Conservation (phyloP, 2,797 vertebrate genomes). For the Taenioides sp. region DNA sequence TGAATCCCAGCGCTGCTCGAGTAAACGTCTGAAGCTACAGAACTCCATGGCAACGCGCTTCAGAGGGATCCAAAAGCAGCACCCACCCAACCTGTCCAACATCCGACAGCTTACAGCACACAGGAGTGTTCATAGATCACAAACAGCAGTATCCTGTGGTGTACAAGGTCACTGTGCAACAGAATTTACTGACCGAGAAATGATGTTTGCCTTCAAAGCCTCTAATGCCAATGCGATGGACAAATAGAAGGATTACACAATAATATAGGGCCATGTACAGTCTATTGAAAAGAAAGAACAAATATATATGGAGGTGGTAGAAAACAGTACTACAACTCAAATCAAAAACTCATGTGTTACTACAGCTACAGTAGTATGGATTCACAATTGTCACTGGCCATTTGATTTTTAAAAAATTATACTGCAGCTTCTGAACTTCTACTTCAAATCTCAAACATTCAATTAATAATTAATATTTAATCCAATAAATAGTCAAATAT, state of each 20-base stretch:
- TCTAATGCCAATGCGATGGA: conserved; percentile 11
- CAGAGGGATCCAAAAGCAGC: conserved; percentile 15
- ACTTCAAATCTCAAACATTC: background rate
- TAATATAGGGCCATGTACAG: background rate
- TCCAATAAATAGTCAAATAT: too few relatives aligned
- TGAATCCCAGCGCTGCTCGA: conserved; percentile 34
- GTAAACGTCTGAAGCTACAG: conserved; percentile 37
- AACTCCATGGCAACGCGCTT: conserved; percentile 60
- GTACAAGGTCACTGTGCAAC: conserved; percentile 32
- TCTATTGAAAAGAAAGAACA: background rate
- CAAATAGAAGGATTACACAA: background rate
- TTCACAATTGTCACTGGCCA: background rate
- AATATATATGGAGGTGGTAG: background rate
- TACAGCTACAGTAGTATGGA: background rate
- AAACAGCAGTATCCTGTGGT: conserved; percentile 7
- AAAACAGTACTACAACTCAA: background rate
- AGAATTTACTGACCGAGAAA: conserved; percentile 18
- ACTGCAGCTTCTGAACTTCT: background rate
- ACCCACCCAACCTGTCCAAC: conserved; percentile 1
- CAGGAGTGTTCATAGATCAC: conserved; percentile 9
- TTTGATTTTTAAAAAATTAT: background rate
- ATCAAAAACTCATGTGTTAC: background rate
- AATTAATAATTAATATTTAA: too few relatives aligned
- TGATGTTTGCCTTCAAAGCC: conserved; percentile 9
- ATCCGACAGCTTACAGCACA: conserved; percentile 9